Base-by-base conservation (phyloP, 2,888 invertebrate species). In the Sarcophaga rosellei region DNA sequence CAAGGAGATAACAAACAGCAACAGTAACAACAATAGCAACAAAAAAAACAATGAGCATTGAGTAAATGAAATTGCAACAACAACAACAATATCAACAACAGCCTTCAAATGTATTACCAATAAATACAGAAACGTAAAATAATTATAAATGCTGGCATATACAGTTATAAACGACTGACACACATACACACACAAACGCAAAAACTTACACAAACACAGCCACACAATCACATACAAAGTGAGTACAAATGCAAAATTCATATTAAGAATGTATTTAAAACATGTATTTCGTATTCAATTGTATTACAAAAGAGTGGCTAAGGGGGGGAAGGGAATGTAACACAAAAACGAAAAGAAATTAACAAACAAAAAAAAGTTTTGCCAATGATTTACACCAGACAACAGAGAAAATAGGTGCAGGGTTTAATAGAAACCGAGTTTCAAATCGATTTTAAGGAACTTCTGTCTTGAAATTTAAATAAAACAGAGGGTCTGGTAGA, bases 91-190 rank as follows among this genome's bases (percentile, higher is more conserved):
- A 25, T 12, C 1, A 15, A 45, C 23, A 20, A 45, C 62, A 76
- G 73, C 83, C 78, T 78, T 78, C 62, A 78, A 68, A 69, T 69
- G 25, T 66, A 70, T 76, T 81, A 69, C 21, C 68, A 77, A 74
- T 77, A 35, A 63, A 47, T 77, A 21, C n/a, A 59, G 10, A 77
- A 72, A n/a, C n/a, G 20, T 61, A 23, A 68, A 15, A 68, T n/a
- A 68, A 68, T n/a, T 20, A 47, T 47, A 69, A 4, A 20, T 25
- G 61, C 15, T 25, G 57, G 35, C n/a, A 17, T 57, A 57, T 61
- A 35, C 15, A 23, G 20, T 23, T 70, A 21, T 15, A 57, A 17
- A 47, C 45, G 15, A 17, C 1, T 47, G 20, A 45, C 45, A 21
- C 65, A 53, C 53, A 17, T 3, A 12, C 15, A 2, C 4, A 53